Conservation (phyloP, 2,113 vertebrate genomes). For the Urocolius indicus region DNA sequence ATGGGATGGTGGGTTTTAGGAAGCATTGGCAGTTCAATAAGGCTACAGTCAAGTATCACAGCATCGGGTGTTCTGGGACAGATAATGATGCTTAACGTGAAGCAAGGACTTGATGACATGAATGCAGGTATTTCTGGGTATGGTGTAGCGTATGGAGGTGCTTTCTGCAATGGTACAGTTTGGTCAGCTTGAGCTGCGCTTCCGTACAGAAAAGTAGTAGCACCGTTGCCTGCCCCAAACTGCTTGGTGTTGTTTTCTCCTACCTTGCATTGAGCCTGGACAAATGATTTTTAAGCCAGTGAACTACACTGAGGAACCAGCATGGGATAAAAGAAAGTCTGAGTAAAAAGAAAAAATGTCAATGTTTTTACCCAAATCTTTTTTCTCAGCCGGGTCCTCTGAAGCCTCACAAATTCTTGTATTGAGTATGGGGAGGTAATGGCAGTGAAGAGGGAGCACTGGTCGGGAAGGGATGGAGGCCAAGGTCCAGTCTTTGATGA, state of each 20-base stretch:
- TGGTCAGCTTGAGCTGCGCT: neutral
- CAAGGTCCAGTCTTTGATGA: neutral
- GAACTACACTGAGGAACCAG: neutral
- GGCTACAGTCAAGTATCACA: neutral
- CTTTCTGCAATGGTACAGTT: neutral
- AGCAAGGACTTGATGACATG: neutral
- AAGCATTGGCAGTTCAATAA: no score
- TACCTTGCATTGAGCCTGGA: neutral
- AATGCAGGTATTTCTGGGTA: neutral
- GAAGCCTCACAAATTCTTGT: neutral
- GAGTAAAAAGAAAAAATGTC: neutral
- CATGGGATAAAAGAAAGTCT: neutral
- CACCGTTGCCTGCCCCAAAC: neutral
- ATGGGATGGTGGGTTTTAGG: neutral
- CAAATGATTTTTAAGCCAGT: neutral
- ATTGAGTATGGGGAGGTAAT: rapidly evolving
- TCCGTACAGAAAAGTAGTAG: neutral
- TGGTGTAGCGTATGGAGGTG: neutral
- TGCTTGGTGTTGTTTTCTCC: neutral
- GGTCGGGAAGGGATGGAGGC: neutral
- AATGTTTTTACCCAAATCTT: neutral
- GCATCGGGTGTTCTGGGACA: neutral
- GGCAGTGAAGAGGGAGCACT: neutral
- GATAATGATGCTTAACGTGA: rapidly evolving
- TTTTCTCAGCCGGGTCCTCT: neutral